Conservation (phyloP, 2,797 vertebrate genomes). For the Eospalax fontanierii region DNA sequence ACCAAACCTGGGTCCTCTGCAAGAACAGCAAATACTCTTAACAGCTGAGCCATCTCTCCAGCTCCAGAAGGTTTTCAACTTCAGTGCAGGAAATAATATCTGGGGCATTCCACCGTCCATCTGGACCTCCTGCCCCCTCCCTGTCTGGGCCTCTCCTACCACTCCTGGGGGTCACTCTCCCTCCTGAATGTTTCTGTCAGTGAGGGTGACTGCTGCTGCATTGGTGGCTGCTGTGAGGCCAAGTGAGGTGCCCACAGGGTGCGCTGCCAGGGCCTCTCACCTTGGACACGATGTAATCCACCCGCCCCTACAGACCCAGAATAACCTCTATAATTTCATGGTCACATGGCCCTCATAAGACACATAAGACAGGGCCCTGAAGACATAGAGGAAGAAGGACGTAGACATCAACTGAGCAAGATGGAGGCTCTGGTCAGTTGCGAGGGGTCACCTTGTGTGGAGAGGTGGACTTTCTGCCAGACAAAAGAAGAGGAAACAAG, state of each 20-base stretch:
- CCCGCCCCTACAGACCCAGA: accelerated
- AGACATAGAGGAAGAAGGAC: not conserved
- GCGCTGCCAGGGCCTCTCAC: not conserved
- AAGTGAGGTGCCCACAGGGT: accelerated
- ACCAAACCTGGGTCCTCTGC: too few relatives aligned
- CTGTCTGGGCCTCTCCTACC: too few relatives aligned
- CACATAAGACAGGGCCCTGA: not conserved
- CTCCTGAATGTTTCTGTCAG: not conserved
- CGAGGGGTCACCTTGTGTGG: accelerated
- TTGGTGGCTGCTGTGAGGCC: not conserved
- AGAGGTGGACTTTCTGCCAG: not conserved
- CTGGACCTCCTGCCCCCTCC: not conserved
- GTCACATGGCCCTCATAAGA: accelerated
- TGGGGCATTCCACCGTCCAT: not conserved
- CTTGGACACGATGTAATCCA: not conserved
- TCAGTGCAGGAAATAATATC: not conserved
- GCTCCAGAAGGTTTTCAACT: too few relatives aligned
- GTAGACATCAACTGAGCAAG: not conserved
- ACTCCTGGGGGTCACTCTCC: too few relatives aligned
- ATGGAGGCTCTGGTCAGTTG: accelerated
- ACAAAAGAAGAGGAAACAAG: too few relatives aligned
- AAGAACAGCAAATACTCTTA: too few relatives aligned
- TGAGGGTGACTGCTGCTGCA: not conserved
- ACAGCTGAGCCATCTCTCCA: too few relatives aligned
- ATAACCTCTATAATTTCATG: accelerated